phyloP scores from a whole-genome alignment of 2,797 vertebrate genomes.

The Balearica regulorum region DNA sequence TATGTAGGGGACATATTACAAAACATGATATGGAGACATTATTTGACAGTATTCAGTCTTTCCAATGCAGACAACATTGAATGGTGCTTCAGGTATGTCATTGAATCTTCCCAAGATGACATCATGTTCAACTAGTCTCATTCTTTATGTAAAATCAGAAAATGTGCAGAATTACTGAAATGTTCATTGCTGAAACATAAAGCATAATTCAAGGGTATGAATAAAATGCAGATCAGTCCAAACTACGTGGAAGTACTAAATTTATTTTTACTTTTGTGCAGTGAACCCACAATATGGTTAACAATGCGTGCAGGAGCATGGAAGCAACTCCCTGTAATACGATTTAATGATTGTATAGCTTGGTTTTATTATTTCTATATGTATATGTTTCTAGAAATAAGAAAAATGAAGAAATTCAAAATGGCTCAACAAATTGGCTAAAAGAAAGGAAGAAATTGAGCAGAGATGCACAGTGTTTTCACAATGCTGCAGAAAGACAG shows the following conservation, averaged over 20 bases:
- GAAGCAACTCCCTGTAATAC: not conserved
- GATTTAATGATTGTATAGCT: not conserved
- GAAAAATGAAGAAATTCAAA: not conserved
- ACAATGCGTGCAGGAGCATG: not conserved
- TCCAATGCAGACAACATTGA: not conserved
- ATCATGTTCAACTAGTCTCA: not conserved
- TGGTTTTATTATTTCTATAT: not conserved
- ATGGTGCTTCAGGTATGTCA: not conserved
- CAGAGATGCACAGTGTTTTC: not conserved
- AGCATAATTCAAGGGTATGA: not conserved
- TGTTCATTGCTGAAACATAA: not conserved
- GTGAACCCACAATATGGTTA: not conserved
- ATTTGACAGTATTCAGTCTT: not conserved
- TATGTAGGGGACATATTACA: not conserved
- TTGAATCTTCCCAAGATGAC: not conserved
- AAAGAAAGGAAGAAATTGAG: not conserved
- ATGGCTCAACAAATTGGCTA: not conserved
- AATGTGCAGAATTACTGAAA: not conserved
- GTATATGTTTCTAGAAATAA: not conserved
- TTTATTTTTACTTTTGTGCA: not conserved
- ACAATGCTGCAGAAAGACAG: not conserved
- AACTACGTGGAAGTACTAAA: not conserved
- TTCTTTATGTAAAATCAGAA: not conserved
- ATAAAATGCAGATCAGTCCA: not conserved
- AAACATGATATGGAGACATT: not conserved